Conservation (phyloP, 2,797 vertebrate species). For the Bradypus variegatus region DNA sequence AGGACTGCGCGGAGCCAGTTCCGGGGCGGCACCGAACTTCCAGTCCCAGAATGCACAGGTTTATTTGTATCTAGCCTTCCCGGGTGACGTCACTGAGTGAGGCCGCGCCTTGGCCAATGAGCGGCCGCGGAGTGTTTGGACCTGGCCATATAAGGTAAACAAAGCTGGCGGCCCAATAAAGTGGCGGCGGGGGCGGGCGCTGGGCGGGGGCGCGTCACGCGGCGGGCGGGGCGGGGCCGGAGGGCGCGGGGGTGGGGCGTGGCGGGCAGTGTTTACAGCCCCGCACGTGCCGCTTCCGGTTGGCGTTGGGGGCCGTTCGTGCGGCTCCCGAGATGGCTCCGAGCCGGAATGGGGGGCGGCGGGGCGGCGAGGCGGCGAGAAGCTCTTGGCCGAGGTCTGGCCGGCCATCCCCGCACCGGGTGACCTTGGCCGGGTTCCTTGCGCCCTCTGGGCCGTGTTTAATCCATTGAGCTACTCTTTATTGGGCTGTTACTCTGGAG, state of each 20-base stretch:
- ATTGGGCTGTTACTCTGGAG: background rate
- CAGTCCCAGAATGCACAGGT: slow-evolving; percentile 78
- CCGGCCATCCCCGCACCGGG: rapidly evolving
- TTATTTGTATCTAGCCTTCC: slow-evolving; percentile 82
- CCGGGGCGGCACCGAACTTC: slow-evolving; percentile 71
- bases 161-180: slow-evolving; percentile 81
- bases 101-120: slow-evolving; percentile 78
- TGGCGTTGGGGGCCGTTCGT: background rate
- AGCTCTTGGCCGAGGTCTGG: rapidly evolving
- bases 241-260: background rate
- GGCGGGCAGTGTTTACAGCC: slow-evolving; percentile 63
- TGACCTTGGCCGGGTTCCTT: background rate
- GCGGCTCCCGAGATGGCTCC: rapidly evolving
- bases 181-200: slow-evolving; percentile 43
- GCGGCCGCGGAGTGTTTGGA: slow-evolving; percentile 74
- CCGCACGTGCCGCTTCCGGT: slow-evolving; percentile 66
- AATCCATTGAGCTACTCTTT: background rate
- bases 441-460: background rate
- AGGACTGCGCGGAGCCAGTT: slow-evolving; percentile 28
- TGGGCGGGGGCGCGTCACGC: slow-evolving; percentile 41
- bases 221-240: slow-evolving; percentile 64
- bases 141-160: slow-evolving; percentile 96
- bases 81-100: slow-evolving; percentile 79
- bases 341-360: rapidly evolving
- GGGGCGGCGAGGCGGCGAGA: background rate